These are phyloP conservation scores for Synodontis membranacea DNA, from an alignment of 2,113 vertebrate species.

Conservation along the genomic window DNA sequence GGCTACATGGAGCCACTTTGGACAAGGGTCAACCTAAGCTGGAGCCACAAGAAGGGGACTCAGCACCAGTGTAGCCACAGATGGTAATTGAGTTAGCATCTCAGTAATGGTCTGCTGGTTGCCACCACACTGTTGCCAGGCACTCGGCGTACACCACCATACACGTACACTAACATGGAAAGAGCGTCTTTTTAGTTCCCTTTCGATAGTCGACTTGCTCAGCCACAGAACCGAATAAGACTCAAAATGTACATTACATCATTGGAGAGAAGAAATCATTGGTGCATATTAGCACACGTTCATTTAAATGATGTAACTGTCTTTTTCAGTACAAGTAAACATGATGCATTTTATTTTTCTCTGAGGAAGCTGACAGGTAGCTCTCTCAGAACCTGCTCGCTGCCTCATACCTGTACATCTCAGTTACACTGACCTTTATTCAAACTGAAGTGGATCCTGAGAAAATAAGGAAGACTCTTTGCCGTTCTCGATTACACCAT, in stretches of 20 bases:
- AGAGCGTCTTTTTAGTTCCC: slow-evolving; percentile 24
- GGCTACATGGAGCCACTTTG: slow-evolving; percentile 56
- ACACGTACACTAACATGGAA: slow-evolving; percentile 47
- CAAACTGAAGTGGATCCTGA: neutral
- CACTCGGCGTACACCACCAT: slow-evolving; percentile 35
- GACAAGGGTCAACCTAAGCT: slow-evolving; percentile 49
- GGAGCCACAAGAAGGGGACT: slow-evolving; percentile 44
- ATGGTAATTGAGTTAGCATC: slow-evolving; percentile 57
- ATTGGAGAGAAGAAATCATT: neutral
- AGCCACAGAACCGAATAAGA: neutral
- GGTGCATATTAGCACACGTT: neutral
- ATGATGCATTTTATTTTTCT: neutral
- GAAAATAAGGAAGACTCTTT: neutral
- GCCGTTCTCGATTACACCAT: neutral
- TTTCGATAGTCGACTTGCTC: slow-evolving; percentile 5
- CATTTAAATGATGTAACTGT: neutral
- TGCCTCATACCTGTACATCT: neutral
- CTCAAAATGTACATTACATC: neutral
- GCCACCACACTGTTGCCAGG: slow-evolving; percentile 50
- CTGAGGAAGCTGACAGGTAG: neutral
- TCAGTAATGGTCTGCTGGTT: slow-evolving; percentile 56
- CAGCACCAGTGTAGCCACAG: slow-evolving; percentile 40
- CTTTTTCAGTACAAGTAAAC: neutral
- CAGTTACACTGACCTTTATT: neutral
- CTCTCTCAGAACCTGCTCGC: neutral